Percentiles rank a stretch among this genome's conserved stretches.
These are phyloP conservation scores for Urocitellus parryii DNA, from an alignment of 2,113 vertebrate genomes.

Conservation along the genomic window DNA sequence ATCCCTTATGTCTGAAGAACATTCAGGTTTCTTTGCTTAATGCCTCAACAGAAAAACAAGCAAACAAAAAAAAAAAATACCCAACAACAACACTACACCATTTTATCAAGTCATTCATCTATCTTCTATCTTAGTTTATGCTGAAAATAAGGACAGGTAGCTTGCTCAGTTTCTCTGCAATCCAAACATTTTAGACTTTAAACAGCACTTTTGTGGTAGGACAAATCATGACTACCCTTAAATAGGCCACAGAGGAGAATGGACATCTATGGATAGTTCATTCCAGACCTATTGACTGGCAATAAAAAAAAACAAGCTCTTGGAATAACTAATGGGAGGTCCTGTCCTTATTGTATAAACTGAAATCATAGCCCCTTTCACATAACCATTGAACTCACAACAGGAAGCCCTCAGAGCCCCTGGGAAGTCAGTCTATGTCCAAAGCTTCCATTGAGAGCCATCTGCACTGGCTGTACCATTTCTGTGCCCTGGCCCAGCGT, in stretches of 20 bases:
- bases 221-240: background rate
- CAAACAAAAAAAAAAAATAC: background rate
- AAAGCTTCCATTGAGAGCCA: background rate
- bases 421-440: background rate
- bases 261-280: background rate
- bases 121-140: constrained; percentile 3
- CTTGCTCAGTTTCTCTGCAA: background rate
- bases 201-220: background rate
- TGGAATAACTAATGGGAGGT: background rate
- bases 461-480: background rate
- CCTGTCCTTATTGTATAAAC: background rate
- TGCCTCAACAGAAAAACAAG: background rate
- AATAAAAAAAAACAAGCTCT: background rate
- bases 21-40: background rate
- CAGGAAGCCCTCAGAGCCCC: background rate
- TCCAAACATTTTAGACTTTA: background rate
- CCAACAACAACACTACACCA: background rate
- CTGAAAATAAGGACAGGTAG: background rate
- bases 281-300: background rate
- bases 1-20: background rate
- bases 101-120: background rate
- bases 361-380: background rate
- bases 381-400: background rate
- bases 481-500: background rate
- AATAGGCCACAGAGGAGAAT: background rate